phyloP scores from a whole-genome alignment of 2,888 invertebrate species.

The Alloscopus bannaensis region DNA sequence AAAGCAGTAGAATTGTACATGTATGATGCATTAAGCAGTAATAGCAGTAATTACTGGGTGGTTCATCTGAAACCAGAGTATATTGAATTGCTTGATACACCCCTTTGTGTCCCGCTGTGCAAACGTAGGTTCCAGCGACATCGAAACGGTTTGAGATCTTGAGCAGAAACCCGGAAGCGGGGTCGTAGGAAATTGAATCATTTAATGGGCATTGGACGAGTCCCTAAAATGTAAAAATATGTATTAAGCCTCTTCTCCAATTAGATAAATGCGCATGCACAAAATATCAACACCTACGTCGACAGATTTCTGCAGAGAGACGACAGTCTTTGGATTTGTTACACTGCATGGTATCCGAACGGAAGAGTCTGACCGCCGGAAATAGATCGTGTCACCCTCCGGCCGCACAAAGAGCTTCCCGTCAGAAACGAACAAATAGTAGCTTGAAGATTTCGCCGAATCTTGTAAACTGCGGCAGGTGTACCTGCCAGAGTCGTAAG shows the following conservation, averaged over 20 bases:
- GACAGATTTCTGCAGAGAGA: constrained; percentile 68
- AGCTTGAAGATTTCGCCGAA: constrained; percentile 42
- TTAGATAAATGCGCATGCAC: not conserved
- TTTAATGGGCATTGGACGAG: constrained; percentile 69
- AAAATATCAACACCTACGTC: constrained; percentile 53
- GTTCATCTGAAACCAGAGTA: constrained; percentile 27
- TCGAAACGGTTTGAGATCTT: constrained; percentile 56
- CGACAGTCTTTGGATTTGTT: constrained; percentile 65
- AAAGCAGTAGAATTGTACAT: not conserved
- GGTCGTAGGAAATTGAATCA: constrained; percentile 70
- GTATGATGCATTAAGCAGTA: not conserved
- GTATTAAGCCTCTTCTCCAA: not conserved
- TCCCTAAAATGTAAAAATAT: constrained; percentile 51
- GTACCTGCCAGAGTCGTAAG: constrained; percentile 67
- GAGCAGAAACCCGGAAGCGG: constrained; percentile 66
- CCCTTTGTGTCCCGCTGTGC: constrained; percentile 67
- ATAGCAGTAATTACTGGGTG: not conserved
- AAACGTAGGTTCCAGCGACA: constrained; percentile 65
- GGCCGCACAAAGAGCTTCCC: constrained; percentile 61
- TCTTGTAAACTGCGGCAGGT: constrained; percentile 69
- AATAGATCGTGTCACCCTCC: constrained; percentile 65
- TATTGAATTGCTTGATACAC: constrained; percentile 65
- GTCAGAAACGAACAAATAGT: constrained; percentile 46
- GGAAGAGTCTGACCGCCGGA: constrained; percentile 51
- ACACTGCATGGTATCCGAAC: constrained; percentile 69